phyloP scores from a whole-genome alignment of 2,113 vertebrate genomes.

The Menidia beryllina region DNA sequence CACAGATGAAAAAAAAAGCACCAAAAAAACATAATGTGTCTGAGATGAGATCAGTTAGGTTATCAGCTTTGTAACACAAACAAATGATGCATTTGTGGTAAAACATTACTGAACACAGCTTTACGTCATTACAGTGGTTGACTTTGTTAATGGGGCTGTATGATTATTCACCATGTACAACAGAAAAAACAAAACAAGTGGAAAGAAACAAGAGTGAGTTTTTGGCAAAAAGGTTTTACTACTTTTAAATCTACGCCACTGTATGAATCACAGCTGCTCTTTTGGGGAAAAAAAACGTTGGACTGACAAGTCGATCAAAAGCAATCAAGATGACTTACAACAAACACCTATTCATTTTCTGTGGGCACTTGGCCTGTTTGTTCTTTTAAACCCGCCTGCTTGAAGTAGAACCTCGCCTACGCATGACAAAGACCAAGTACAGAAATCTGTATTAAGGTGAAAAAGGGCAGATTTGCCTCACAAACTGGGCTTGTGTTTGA shows the following conservation, averaged over 20 bases:
- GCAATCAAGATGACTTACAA: neutral
- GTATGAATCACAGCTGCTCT: constrained; percentile 4
- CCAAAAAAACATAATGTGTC: constrained; percentile 11
- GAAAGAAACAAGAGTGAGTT: constrained; percentile 10
- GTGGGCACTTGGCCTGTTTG: constrained; percentile 6
- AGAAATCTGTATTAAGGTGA: constrained; percentile 34
- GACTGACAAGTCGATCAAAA: constrained; percentile 23
- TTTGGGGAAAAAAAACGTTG: constrained; percentile 3
- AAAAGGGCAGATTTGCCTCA: constrained; percentile 48
- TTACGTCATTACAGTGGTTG: constrained; percentile 15
- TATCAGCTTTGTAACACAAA: constrained; percentile 44
- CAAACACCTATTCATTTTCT: constrained; percentile 13
- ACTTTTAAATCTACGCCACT: constrained; percentile 21
- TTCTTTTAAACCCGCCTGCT: constrained; percentile 8
- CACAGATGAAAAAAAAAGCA: constrained; percentile 28
- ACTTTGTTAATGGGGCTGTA: constrained; percentile 27
- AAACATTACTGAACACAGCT: constrained; percentile 6
- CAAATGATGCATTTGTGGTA: constrained; percentile 19
- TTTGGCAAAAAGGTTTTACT: constrained; percentile 33
- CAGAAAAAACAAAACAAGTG: constrained; percentile 2
- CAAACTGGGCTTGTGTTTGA: constrained; percentile 53
- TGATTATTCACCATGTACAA: constrained; percentile 26
- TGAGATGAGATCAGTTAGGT: neutral
- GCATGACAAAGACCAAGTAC: constrained; percentile 33
- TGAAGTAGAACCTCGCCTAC: constrained; percentile 29